These are phyloP conservation scores for Drosophila kepulauana DNA, from an alignment of 1,140 invertebrate genomes.

Conservation along the genomic window DNA sequence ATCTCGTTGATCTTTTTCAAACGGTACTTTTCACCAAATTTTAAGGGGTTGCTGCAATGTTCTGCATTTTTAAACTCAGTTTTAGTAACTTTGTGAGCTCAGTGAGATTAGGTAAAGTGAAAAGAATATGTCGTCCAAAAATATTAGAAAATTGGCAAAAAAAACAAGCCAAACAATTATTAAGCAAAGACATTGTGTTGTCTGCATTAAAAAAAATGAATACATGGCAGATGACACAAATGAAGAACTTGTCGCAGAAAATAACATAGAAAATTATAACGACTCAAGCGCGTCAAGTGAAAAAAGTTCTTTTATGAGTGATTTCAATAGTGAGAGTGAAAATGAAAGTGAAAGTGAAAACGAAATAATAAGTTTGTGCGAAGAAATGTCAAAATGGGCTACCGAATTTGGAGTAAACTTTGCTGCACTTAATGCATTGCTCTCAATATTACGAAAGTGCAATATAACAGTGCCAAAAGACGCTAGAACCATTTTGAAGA, in stretches of 20 bases:
- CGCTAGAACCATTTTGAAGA: not conserved
- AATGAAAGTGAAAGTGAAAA: too few species aligned
- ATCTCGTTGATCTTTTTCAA: not conserved
- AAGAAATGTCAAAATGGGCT: not conserved
- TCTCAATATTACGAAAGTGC: not conserved
- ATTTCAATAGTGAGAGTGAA: not conserved
- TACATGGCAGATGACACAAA: not conserved
- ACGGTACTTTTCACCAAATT: not conserved
- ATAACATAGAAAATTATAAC: not conserved
- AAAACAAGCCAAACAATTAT: too few species aligned
- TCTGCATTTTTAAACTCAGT: not conserved
- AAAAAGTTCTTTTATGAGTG: not conserved
- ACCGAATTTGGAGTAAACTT: conserved; percentile 4
- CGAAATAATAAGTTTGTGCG: not conserved
- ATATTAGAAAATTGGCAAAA: too few species aligned
- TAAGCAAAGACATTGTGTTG: not conserved
- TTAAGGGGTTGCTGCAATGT: not conserved
- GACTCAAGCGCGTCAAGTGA: not conserved
- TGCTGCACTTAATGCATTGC: not conserved
- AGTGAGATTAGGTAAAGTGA: not conserved
- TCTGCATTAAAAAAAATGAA: not conserved
- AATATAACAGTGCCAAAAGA: conserved; percentile 6
- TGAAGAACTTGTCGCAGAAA: not conserved
- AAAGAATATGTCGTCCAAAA: not conserved
- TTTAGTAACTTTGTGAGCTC: too few species aligned